phyloP scores from a whole-genome alignment of 2,797 vertebrate species.

The Melanotaenia trifasciata region DNA sequence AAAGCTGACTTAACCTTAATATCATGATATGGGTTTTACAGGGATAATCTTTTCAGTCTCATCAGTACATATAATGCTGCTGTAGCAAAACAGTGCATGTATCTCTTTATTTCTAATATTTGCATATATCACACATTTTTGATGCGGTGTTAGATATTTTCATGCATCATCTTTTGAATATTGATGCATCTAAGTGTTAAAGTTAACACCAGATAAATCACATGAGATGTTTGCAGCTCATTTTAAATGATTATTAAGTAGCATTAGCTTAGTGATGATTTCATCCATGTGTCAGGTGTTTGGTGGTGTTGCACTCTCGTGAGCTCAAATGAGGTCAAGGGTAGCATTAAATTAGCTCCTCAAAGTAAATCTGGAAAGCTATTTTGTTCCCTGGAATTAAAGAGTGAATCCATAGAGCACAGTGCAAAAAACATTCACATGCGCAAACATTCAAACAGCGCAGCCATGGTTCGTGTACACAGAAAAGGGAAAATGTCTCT shows the following conservation, averaged over 20 bases:
- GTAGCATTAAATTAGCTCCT: constrained; percentile 7
- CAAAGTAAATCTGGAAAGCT: background rate
- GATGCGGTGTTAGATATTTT: constrained; percentile 22
- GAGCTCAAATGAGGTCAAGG: constrained; percentile 5
- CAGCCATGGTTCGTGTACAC: constrained; percentile 33
- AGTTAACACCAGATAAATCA: constrained; percentile 13
- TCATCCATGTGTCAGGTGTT: constrained; percentile 14
- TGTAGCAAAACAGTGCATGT: background rate
- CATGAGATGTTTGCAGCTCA: constrained; percentile 11
- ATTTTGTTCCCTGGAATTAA: constrained; percentile 32
- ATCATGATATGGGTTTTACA: constrained; percentile 63
- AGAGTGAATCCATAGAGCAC: constrained; percentile 12
- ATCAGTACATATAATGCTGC: constrained; percentile 35
- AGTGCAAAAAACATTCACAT: constrained; percentile 39
- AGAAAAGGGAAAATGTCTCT: constrained; percentile 44
- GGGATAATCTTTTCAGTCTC: constrained; percentile 51
- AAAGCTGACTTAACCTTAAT: constrained; percentile 76
- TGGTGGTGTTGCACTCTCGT: background rate
- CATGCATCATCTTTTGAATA: constrained; percentile 12
- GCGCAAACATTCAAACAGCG: constrained; percentile 59
- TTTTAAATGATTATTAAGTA: constrained; percentile 1
- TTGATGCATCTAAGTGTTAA: constrained; percentile 16
- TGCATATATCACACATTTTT: constrained; percentile 2
- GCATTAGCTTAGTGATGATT: constrained; percentile 23
- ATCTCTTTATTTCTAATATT: background rate